Evolutionary conservation across 1,140 invertebrate species (phyloP).

Genomic region (Lysiphlebus fabarum): DNA sequence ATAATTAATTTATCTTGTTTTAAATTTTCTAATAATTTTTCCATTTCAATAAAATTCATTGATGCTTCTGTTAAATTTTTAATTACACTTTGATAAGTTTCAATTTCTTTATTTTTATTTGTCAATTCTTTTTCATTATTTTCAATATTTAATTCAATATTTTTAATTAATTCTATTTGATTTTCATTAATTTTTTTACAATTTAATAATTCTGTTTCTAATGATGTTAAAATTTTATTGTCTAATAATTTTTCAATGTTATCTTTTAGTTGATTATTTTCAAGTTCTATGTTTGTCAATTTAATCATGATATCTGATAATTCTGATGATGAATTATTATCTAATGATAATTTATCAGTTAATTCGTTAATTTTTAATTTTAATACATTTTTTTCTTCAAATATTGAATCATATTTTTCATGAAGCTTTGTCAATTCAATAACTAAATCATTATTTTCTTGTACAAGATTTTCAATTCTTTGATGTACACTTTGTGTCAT

Average conservation of each 20-base stretch:
- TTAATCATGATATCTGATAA: conserved; percentile 29
- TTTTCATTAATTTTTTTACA: conserved; percentile 12
- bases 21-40: conserved; percentile 37
- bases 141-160: conserved; percentile 1
- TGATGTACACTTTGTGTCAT: conserved; percentile 43
- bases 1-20: conserved; percentile 36
- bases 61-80: neutral
- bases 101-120: conserved; percentile 41
- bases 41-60: conserved; percentile 39
- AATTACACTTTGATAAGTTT: conserved; percentile 52
- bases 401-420: conserved; percentile 13
- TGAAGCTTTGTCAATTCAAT: conserved; percentile 31
- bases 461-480: conserved; percentile 46
- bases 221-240: conserved; percentile 23
- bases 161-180: conserved; percentile 7
- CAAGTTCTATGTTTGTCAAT: conserved; percentile 26
- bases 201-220: conserved; percentile 28
- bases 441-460: conserved; percentile 45
- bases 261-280: conserved; percentile 11
- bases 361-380: conserved; percentile 16
- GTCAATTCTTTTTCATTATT: conserved; percentile 1
- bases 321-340: conserved; percentile 33
- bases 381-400: conserved; percentile 12
- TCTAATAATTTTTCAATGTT: neutral
- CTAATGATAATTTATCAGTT: conserved; percentile 19